Evolutionary conservation across 35 echinoderm and acorn worm genomes (phyloP), one percentile per base, ranked within the genome.

Genomic region (Apostichopus parvimensis): DNA sequence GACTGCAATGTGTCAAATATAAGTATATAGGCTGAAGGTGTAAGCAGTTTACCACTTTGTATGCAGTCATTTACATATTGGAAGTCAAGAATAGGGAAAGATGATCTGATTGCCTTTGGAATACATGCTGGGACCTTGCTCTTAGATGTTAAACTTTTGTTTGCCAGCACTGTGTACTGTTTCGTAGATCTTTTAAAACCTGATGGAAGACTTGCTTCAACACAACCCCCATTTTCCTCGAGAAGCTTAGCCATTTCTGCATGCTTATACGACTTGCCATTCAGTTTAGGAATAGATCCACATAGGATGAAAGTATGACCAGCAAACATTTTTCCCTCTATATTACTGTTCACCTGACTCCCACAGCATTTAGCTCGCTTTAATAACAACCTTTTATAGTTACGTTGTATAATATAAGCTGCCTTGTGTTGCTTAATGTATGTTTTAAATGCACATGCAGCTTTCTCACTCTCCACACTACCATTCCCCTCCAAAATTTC

Each of bases 401-500:
- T 52, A 6, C 55, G 28, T 9, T 59, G 13, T 11, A 59, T 20
- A 5, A 22, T 20, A 58, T 23, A 56, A 6, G 18, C 15, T 20
- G 8, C 26, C 14, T 2, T n/a, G 13, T 82, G 54, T 14, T 17
- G 28, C 6, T 53, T 54, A 12, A 82, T 17, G 45, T 54, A 82
- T 8, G 28, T 82, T 13, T 82, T 8, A 54, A 82, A 82, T 26
- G 20, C 79, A 82, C 8, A 7, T 12, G 4, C 20, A 53, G 28
- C 79, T 54, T 55, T 9, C 45, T 54, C 28, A 26, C 79, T 26
- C 11, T 5, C 14, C 4, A 2, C 28, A 55, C n/a, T 55, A 26
- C 79, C 88, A 57, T 90, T 53, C 9, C 28, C 60, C 25, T 14
- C 15, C 77, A 10, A 77, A 26, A 91, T 94, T 17, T 52, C 28